Percentiles rank a stretch among this genome's conserved stretches.
Conservation (phyloP, 2,797 vertebrate genomes). For the Aphelocoma californica region DNA sequence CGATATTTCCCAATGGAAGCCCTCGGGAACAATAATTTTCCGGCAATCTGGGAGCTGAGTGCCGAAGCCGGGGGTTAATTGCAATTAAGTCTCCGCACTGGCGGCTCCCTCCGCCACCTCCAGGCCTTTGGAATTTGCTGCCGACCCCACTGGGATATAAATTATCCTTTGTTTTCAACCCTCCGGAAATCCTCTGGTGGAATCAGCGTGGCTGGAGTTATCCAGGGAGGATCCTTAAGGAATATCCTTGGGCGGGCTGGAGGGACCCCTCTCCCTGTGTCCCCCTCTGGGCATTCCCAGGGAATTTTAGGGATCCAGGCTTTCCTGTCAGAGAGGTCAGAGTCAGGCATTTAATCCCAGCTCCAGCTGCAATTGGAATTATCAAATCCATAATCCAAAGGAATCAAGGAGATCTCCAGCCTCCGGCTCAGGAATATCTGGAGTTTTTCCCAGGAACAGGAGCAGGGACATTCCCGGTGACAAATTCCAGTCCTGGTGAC, state of each 20-base stretch:
- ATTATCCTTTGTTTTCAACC: conserved; percentile 14
- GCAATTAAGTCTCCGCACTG: conserved; percentile 47
- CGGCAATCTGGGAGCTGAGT: neutral
- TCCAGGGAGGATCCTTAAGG: neutral
- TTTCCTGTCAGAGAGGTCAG: conserved; percentile 60
- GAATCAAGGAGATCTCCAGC: neutral
- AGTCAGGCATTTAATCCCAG: neutral
- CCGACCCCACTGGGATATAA: neutral
- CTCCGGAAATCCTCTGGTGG: neutral
- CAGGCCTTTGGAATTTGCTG: conserved; percentile 11
- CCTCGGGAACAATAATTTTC: conserved; percentile 48
- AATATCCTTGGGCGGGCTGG: neutral
- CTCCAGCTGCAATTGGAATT: neutral
- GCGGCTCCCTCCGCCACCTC: conserved; percentile 35
- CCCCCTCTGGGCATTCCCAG: neutral
- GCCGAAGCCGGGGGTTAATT: conserved; percentile 32
- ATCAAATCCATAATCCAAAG: neutral
- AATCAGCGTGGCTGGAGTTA: neutral
- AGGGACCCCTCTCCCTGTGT: neutral
- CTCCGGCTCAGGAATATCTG: neutral
- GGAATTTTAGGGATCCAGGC: neutral
- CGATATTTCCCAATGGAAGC: conserved; percentile 24
- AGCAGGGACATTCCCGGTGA: neutral
- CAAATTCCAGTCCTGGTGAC: neutral
- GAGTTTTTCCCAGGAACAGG: neutral